Base-by-base conservation (phyloP, 2,113 vertebrate genomes). In the Prionailurus viverrinus region DNA sequence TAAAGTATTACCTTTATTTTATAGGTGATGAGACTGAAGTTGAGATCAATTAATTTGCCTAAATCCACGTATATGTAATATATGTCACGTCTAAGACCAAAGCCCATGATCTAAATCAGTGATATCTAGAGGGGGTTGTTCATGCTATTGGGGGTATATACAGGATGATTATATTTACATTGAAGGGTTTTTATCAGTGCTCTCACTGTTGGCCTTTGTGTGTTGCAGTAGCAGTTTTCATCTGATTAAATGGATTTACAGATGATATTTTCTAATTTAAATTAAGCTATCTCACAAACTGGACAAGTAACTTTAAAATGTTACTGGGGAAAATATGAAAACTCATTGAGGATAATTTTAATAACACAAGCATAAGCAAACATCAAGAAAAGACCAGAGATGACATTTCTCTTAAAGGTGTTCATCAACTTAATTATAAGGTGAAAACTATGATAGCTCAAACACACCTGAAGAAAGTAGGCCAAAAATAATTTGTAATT, bases 1-100 rank as follows among this genome's bases (percentile, higher is more conserved):
- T 79, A 13, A 96, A 95, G 29, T 89, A 69, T 90, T 93, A 80
- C 61, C 36, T n/a, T 91, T 85, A 69, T 89, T 91, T 97, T 87
- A 85, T 3, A 31, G 74, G n/a, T 63, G 31, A 91, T 91, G 78
- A 81, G 19, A 89, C 36, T 91, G n/a, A 96, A 91, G 36, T 25
- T 73, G 71, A 93, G 41, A 93, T 61, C 19, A 61, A 80, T 3
- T 83, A 82, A 66, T n/a, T 87, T 93, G 39, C 55, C 33, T 19
- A 66, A 48, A 63, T 80, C 84, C 68, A 89, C 33, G 5, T 66
- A 31, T 51, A 29, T 61, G 29, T 79, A 73, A 55, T 79, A n/a
- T 15, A 36, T 39, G 36, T 82, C 27, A 74, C 27, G 5, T 78
- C 27, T 65, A 10, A 96, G 80, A 74, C 29, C 45, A 61, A 86